These are phyloP conservation scores for Margarornis squamiger DNA, from an alignment of 2,797 vertebrate species.

Conservation along the genomic window DNA sequence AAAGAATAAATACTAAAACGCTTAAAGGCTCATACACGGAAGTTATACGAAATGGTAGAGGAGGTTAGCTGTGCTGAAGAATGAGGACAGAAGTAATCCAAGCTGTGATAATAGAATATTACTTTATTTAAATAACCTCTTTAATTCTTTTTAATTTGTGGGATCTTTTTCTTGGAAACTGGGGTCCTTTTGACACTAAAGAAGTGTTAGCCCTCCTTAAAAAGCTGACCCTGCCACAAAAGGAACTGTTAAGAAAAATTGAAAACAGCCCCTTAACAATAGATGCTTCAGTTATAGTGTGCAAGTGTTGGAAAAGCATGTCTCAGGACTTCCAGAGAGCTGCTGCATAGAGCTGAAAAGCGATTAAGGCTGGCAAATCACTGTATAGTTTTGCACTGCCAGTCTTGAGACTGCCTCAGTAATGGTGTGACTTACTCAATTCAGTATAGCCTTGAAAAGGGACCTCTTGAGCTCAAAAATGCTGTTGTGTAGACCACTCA, in stretches of 20 bases:
- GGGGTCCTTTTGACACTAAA: constrained; percentile 61
- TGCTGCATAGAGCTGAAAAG: constrained; percentile 68
- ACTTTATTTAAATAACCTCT: constrained; percentile 50
- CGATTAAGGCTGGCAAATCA: constrained; percentile 69
- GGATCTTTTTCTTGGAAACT: constrained; percentile 38
- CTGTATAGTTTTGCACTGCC: constrained; percentile 62
- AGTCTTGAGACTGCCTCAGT: constrained; percentile 54
- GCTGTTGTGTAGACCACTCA: constrained; percentile 64
- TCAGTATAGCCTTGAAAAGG: constrained; percentile 63
- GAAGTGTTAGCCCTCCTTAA: constrained; percentile 12
- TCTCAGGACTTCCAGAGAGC: constrained; percentile 57
- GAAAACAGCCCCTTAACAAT: constrained; percentile 62
- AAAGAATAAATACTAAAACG: not conserved
- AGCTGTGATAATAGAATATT: constrained; percentile 35
- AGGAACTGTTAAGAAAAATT: constrained; percentile 56
- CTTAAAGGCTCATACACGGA: not conserved
- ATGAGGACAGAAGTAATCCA: constrained; percentile 30
- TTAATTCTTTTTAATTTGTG: constrained; percentile 65
- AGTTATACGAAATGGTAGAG: not conserved
- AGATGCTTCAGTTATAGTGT: constrained; percentile 57
- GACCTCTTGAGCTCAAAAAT: constrained; percentile 56
- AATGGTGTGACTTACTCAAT: constrained; percentile 64
- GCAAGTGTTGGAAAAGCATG: constrained; percentile 65
- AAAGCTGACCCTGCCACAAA: constrained; percentile 59
- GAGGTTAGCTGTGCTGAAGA: not conserved